Evolutionary conservation across 2,797 vertebrate genomes (phyloP).

Genomic region (Crocodylus rhombifer): DNA sequence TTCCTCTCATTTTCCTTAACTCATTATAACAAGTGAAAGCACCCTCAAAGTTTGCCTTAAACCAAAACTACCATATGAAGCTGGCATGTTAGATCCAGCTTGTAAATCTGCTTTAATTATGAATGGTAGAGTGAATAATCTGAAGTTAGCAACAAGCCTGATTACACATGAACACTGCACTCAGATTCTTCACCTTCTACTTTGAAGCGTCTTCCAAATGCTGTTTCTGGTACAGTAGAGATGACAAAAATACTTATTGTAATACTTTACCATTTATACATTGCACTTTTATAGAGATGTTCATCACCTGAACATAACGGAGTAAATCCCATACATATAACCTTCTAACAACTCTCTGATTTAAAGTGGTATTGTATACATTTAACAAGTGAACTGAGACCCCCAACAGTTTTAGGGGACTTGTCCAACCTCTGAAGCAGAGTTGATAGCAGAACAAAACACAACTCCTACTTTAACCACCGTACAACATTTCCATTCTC

Average conservation of each 20-base stretch:
- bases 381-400: background rate
- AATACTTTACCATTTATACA: background rate
- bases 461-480: rapidly evolving
- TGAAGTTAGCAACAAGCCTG: conserved; percentile 69
- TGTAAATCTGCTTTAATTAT: conserved; percentile 75
- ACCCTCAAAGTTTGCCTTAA: conserved; percentile 53
- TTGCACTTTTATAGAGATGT: background rate
- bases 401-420: background rate
- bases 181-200: background rate
- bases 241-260: background rate
- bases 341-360: background rate
- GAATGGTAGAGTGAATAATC: conserved; percentile 74
- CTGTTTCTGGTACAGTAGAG: conserved; percentile 18
- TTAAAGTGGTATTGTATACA: background rate
- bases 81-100: conserved; percentile 57
- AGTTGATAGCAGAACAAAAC: background rate
- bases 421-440: background rate
- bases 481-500: rapidly evolving
- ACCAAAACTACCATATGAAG: conserved; percentile 44
- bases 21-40: conserved; percentile 64
- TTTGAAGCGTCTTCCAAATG: background rate
- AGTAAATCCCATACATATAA: conserved; percentile 23
- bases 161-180: conserved; percentile 37
- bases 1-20: conserved; percentile 39
- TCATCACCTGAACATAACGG: background rate